Evolutionary conservation across 1,140 invertebrate genomes (phyloP).

Genomic region (Brachionus angularis): DNA sequence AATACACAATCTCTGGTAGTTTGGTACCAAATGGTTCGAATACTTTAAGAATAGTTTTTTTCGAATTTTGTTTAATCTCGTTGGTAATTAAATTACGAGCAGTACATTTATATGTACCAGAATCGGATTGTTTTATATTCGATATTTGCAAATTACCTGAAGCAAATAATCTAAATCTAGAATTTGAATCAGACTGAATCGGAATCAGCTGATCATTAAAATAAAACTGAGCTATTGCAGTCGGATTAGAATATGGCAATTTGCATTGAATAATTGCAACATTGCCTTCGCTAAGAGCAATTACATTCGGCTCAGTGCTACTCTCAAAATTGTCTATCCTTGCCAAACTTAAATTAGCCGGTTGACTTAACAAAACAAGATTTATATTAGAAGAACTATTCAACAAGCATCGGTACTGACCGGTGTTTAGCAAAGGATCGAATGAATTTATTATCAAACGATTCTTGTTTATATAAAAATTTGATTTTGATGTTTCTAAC

Average conservation of each 20-base stretch:
- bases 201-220: constrained; percentile 17
- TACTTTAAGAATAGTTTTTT: constrained; percentile 48
- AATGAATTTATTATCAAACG: background rate
- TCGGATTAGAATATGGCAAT: constrained; percentile 67
- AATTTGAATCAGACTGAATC: constrained; percentile 46
- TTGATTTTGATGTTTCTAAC: too few relatives aligned
- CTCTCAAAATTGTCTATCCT: constrained; percentile 3
- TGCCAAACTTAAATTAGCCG: constrained; percentile 23
- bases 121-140: constrained; percentile 45
- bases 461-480: background rate
- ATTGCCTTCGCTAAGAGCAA: constrained; percentile 60
- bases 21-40: constrained; percentile 44
- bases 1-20: background rate
- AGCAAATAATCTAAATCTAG: constrained; percentile 51
- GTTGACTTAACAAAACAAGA: background rate
- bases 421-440: background rate
- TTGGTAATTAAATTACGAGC: constrained; percentile 48
- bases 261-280: constrained; percentile 69
- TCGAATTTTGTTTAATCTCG: constrained; percentile 44
- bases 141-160: constrained; percentile 50
- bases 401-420: constrained; percentile 11
- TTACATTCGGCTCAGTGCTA: background rate
- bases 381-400: background rate
- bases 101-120: constrained; percentile 48
- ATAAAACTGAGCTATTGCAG: constrained; percentile 56